These are phyloP conservation scores for Varanus komodoensis DNA, from an alignment of 2,113 vertebrate species.

Conservation along the genomic window DNA sequence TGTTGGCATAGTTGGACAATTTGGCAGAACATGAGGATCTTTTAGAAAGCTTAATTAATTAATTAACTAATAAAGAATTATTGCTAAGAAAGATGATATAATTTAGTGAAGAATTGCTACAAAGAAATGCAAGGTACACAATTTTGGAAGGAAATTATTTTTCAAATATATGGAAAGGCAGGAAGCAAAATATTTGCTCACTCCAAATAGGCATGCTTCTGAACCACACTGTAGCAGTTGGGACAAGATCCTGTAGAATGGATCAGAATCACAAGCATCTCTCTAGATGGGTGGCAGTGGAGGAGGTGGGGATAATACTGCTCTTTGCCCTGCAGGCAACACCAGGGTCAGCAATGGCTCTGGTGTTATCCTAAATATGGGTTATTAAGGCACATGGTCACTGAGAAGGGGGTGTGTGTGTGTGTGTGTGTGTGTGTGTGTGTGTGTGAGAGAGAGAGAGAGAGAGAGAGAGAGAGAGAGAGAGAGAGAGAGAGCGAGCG, in stretches of 20 bases:
- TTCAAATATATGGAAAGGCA: not conserved
- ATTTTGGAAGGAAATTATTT: not conserved
- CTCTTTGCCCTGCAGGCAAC: not conserved
- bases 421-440: no score
- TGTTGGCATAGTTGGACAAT: constrained; percentile 16
- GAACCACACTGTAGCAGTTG: not conserved
- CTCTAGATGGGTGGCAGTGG: not conserved
- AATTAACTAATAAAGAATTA: constrained; percentile 29
- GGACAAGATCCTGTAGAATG: not conserved
- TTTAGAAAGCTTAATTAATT: constrained; percentile 37
- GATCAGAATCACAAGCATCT: not conserved
- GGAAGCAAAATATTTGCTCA: constrained; percentile 1
- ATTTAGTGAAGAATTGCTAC: constrained; percentile 13
- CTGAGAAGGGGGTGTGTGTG: no score
- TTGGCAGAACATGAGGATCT: constrained; percentile 38
- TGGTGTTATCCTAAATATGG: not conserved
- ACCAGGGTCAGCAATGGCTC: not conserved
- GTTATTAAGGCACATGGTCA: no score
- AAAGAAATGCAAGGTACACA: constrained; percentile 3
- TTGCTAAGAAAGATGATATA: constrained; percentile 27
- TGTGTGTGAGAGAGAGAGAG: no score
- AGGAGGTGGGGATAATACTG: not conserved
- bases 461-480: no score
- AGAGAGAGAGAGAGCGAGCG: no score
- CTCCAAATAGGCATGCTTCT: not conserved